Percentiles rank a stretch among this genome's conserved stretches.
phyloP scores from a whole-genome alignment of 2,888 invertebrate species.

The Julus scandinavius region DNA sequence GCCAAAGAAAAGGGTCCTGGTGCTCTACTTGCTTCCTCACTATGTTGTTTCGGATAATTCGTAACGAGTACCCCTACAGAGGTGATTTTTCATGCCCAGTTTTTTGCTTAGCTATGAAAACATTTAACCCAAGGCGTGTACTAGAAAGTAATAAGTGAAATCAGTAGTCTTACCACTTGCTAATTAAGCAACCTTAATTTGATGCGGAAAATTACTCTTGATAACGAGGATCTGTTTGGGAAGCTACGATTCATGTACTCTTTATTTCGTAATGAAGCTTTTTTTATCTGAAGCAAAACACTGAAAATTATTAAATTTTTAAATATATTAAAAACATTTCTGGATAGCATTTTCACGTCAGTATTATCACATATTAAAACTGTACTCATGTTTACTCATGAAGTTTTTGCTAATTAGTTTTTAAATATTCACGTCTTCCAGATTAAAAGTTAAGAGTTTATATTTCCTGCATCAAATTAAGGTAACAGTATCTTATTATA shows the following conservation, averaged over 20 bases:
- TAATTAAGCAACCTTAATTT: constrained; percentile 7
- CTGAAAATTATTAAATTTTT: no score
- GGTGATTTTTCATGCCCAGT: neutral
- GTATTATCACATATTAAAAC: no score
- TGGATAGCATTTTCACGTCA: no score
- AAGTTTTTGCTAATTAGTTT: no score
- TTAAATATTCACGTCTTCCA: no score
- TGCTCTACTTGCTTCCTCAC: constrained; percentile 17
- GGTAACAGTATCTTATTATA: neutral
- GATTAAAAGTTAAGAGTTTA: no score
- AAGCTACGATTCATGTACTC: no score
- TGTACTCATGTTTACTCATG: no score
- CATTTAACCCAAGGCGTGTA: neutral
- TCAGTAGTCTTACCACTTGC: neutral
- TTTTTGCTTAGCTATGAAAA: neutral
- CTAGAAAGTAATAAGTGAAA: neutral
- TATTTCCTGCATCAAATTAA: neutral
- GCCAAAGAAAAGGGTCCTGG: constrained; percentile 1
- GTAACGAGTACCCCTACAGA: neutral
- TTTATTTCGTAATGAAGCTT: no score
- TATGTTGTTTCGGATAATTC: neutral
- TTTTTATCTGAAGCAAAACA: no score
- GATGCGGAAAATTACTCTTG: neutral
- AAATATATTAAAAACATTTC: no score
- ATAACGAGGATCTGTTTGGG: neutral